Base-by-base conservation (phyloP, 1,140 invertebrate genomes). In the Diabrotica virgifera region DNA sequence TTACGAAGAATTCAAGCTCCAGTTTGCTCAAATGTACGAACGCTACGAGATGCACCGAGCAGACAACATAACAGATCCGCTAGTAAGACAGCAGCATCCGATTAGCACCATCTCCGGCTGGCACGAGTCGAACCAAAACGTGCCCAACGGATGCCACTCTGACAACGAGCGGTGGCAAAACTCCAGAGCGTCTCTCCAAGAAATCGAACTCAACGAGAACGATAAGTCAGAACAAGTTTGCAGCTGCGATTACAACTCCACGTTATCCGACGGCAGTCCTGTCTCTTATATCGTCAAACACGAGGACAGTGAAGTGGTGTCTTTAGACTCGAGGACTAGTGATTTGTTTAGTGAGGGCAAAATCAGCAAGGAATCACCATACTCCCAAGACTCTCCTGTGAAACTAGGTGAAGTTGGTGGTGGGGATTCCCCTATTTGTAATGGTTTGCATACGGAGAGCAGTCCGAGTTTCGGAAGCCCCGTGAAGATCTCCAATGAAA, bases 1-100 rank as follows among this genome's bases (percentile, higher is more conserved):
- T 0, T 97, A 97, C 78, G 95, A 98, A 84, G 95, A 98, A 81
- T 98, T 98, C 78, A 95, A 95, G 77, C 84, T 96, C 12, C 93
- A 96, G 76, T 96, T 96, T 79, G 92, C 93, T 62, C 93, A 96
- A 82, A 96, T 98, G 93, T 98, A 98, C 80, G 94, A 96, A 76
- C 95, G 97, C 76, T 98, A 97, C 79, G 95, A 97, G 74, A 86
- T 94, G 63, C 90, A 96, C 67, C 84, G 95, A 51, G 91, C 93
- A 4, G 95, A 97, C 77, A 94, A 97, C 74, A 94, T 97, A 59
- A 95, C 94, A 0, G 95, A 97, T 82, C 95, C 95, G 0, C 88
- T 91, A n/a, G 83, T 96, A 59, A 82, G 94, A 50, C 92, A 95
- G 77, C 92, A 95, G 73, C 85, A 93, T 52, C 95, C 95, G 36